Evolutionary conservation across 2,797 vertebrate species (phyloP).

Genomic region (Syncerus caffer): DNA sequence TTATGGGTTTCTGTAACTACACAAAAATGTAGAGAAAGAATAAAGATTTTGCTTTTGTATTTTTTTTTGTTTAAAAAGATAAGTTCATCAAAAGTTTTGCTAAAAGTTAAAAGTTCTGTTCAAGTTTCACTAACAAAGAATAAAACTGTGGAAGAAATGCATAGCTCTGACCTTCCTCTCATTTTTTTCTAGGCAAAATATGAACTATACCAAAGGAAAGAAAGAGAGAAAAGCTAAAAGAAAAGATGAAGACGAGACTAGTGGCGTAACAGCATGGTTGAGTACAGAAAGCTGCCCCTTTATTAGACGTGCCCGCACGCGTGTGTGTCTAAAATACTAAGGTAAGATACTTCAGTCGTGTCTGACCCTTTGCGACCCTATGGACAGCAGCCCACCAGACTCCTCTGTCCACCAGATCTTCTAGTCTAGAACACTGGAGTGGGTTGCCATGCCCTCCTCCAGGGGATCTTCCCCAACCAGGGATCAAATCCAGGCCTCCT

Average conservation of each 20-base stretch:
- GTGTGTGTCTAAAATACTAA: too few relatives aligned
- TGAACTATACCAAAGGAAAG: background rate
- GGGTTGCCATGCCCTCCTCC: background rate
- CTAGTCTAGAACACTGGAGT: background rate
- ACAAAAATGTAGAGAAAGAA: background rate
- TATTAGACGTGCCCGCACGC: background rate
- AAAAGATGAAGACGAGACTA: background rate
- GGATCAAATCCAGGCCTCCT: background rate
- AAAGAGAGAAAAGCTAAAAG: background rate
- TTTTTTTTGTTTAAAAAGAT: background rate
- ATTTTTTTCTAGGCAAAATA: constrained; percentile 12
- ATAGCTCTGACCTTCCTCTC: background rate
- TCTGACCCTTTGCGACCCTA: background rate
- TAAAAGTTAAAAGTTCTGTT: background rate
- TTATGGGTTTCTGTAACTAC: background rate
- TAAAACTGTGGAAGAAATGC: background rate
- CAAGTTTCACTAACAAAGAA: background rate
- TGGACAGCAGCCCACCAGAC: background rate
- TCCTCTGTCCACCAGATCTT: background rate
- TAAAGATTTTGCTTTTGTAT: background rate
- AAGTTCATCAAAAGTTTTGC: background rate
- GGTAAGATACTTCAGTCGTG: background rate
- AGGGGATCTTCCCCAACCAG: background rate
- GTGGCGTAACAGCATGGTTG: rapidly evolving
- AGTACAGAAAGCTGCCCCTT: background rate